phyloP scores from a whole-genome alignment of 2,797 vertebrate genomes.

The Lagodon rhomboides region DNA sequence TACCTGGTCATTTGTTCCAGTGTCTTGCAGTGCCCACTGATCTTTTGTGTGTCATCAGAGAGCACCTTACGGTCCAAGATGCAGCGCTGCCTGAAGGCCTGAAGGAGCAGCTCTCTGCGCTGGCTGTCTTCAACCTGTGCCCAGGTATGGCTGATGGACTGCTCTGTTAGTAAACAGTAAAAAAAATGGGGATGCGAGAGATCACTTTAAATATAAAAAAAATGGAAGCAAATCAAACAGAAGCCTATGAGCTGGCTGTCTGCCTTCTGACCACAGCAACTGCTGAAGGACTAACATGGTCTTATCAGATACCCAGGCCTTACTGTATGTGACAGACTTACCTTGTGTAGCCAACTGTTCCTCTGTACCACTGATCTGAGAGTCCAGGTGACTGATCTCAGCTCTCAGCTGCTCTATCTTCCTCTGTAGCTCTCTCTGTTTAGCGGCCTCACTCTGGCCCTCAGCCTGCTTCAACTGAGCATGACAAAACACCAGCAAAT shows the following conservation, averaged over 20 bases:
- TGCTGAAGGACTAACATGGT: neutral
- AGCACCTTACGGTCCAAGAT: constrained; percentile 58
- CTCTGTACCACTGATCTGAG: constrained; percentile 83
- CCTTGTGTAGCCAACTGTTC: constrained; percentile 82
- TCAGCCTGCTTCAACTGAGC: constrained; percentile 73
- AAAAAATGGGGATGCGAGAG: neutral
- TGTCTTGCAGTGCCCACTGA: constrained; percentile 69
- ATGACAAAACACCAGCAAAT: constrained; percentile 20
- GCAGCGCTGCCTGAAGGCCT: constrained; percentile 79
- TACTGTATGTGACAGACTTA: constrained; percentile 43
- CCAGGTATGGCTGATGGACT: constrained; percentile 70
- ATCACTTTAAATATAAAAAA: neutral
- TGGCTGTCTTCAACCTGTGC: constrained; percentile 73
- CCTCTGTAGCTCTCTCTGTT: constrained; percentile 76
- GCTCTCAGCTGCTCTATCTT: constrained; percentile 82
- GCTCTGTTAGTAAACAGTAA: constrained; percentile 69
- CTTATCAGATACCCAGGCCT: neutral
- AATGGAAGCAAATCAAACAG: neutral
- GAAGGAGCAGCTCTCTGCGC: constrained; percentile 78
- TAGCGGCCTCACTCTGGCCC: constrained; percentile 76
- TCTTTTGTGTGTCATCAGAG: constrained; percentile 60
- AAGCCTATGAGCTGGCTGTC: neutral
- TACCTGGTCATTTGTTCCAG: constrained; percentile 82
- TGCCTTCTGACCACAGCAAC: neutral
- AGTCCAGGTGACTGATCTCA: constrained; percentile 85